Evolutionary conservation across 2,888 invertebrate genomes (phyloP), one percentile per base, ranked within the genome.

Genomic region (Abscondita cerata): DNA sequence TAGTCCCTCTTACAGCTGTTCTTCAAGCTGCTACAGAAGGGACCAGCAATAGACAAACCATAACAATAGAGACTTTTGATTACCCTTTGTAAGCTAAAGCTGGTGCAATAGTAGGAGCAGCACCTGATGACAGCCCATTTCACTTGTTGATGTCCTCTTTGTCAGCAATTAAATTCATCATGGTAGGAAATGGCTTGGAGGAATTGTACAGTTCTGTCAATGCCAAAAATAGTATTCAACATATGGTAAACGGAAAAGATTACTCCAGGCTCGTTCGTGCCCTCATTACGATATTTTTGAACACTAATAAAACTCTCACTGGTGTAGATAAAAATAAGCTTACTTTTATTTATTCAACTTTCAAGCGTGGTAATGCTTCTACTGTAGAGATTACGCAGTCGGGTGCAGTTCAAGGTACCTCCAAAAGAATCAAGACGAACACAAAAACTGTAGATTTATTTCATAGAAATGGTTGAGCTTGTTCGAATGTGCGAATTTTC

Each of bases 111-210:
- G 68, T 74, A 18, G 65, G 64, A 8, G 51, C 66, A 1, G 50
- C 59, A 48, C 55, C 64, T 59, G 67, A 67, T 20, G 68, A 59
- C 57, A 65, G 72, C 67, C 55, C 71, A 58, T 72, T 73, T 57
- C 69, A 72, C 68, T 66, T 70, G 64, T 62, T 75, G 13, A 76
- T 80, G 76, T 78, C 76, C 0, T 80, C 73, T 68, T 48, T 79
- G 19, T 76, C 76, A 61, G 59, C 72, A 25, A 75, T 80, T 25
- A 78, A 77, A 20, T 64, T 72, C 59, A 73, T 79, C 57, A 80
- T 81, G 79, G 36, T 60, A 67, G 51, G 77, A 78, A 60, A 15
- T 41, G 41, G 79, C 79, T 9, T 38, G 80, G 13, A 74, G 75
- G 66, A 79, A 62, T 4, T 47, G 13, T 41, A 11, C 11, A 18